phyloP scores from a whole-genome alignment of 1,140 invertebrate species.

The Pentalonia nigronervosa region DNA sequence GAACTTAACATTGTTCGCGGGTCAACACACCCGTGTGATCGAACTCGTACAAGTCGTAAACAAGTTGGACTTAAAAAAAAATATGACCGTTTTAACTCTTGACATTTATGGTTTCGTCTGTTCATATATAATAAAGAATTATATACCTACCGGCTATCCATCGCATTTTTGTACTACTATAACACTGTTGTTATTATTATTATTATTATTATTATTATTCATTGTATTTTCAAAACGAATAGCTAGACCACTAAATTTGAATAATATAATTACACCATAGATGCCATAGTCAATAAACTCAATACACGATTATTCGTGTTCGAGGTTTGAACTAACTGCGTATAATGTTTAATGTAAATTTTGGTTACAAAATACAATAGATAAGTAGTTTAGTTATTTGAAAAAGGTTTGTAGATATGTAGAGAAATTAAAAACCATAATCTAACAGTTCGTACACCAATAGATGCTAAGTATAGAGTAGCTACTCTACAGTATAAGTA shows the following conservation, averaged over 20 bases:
- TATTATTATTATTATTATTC: background rate
- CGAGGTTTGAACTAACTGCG: background rate
- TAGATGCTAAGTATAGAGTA: background rate
- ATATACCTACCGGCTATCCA: background rate
- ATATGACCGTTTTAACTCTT: background rate
- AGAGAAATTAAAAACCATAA: background rate
- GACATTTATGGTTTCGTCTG: slow-evolving; percentile 34
- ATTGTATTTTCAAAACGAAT: background rate
- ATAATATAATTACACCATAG: background rate
- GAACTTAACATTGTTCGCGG: background rate
- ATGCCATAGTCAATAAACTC: background rate
- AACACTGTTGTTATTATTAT: slow-evolving; percentile 4
- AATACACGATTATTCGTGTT: background rate
- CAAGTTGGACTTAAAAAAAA: slow-evolving; percentile 15
- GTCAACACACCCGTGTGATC: slow-evolving; percentile 5
- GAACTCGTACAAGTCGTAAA: slow-evolving; percentile 39
- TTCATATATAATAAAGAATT: background rate
- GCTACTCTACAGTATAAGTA: background rate
- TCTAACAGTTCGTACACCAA: background rate
- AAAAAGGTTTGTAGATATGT: background rate
- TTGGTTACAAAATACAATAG: background rate
- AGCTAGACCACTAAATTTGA: background rate
- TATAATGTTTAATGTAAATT: background rate
- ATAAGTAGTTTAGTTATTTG: background rate
- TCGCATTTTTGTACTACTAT: background rate